Conservation (phyloP, 2,888 invertebrate genomes). For the Epinotia brunnichana region DNA sequence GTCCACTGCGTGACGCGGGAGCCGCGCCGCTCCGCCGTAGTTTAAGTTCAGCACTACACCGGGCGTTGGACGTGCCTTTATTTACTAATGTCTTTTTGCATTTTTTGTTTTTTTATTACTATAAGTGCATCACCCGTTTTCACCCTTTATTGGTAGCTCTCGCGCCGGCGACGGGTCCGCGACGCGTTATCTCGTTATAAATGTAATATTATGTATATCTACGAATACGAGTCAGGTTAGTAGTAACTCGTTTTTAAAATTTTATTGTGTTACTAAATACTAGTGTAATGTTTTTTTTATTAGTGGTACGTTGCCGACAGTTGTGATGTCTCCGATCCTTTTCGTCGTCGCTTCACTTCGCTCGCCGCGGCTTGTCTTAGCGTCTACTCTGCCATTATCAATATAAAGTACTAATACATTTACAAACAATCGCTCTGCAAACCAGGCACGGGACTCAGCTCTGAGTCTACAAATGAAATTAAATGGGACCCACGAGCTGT, state of each 20-base stretch:
- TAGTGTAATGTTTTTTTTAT: constrained; percentile 46
- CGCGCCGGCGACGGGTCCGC: constrained; percentile 48
- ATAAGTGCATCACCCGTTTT: constrained; percentile 59
- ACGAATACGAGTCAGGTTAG: constrained; percentile 48
- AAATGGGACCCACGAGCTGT: background rate
- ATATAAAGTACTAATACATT: background rate
- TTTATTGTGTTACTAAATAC: constrained; percentile 47
- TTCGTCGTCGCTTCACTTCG: constrained; percentile 35
- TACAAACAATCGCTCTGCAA: too few species aligned
- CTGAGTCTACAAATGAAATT: background rate
- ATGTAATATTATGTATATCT: constrained; percentile 44
- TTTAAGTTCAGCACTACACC: constrained; percentile 63
- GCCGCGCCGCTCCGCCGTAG: constrained; percentile 54
- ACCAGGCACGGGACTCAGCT: background rate
- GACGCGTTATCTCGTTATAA: constrained; percentile 39
- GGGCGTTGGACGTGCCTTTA: constrained; percentile 73
- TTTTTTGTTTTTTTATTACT: constrained; percentile 61
- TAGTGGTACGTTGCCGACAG: constrained; percentile 44
- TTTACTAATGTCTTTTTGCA: constrained; percentile 66
- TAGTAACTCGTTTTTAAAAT: constrained; percentile 45
- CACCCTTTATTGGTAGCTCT: constrained; percentile 70
- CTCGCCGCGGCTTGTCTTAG: constrained; percentile 9
- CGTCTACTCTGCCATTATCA: too few species aligned
- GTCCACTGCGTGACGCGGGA: background rate
- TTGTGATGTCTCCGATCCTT: constrained; percentile 43